phyloP scores from a whole-genome alignment of 2,797 vertebrate genomes.

The Bryconaethiops microstoma region DNA sequence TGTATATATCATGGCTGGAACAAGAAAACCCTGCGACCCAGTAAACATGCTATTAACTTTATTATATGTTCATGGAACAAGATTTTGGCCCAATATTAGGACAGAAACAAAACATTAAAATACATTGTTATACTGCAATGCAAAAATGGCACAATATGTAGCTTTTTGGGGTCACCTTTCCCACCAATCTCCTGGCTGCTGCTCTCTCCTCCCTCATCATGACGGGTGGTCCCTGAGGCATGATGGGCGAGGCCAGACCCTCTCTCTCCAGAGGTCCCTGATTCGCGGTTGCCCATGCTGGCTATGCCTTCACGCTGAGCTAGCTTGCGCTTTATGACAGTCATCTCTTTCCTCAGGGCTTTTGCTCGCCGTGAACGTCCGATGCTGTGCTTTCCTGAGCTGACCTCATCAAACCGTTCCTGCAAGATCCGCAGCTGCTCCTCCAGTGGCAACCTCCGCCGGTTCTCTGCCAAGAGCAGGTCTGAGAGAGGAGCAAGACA shows the following conservation, averaged over 20 bases:
- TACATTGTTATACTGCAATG: too few species aligned
- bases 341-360: conserved; percentile 97
- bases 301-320: conserved; percentile 86
- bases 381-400: conserved; percentile 90
- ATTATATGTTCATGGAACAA: too few species aligned
- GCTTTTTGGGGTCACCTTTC: conserved; percentile 81
- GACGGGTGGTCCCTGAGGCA: conserved; percentile 82
- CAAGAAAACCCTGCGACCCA: too few species aligned
- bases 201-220: conserved; percentile 96
- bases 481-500: conserved; percentile 67
- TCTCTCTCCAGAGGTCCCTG: conserved; percentile 76
- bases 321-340: conserved; percentile 91
- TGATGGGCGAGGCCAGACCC: conserved; percentile 75
- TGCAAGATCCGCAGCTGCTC: conserved; percentile 94
- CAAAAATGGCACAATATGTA: too few species aligned
- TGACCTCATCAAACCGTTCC: conserved; percentile 88
- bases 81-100: too few species aligned
- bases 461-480: conserved; percentile 86
- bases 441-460: conserved; percentile 88
- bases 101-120: too few species aligned
- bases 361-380: conserved; percentile 93
- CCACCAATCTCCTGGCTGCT: conserved; percentile 95
- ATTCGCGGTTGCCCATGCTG: conserved; percentile 79
- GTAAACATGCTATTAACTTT: too few species aligned
- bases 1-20: too few species aligned